Evolutionary conservation across 2,888 invertebrate species (phyloP).

Genomic region (Aporophyla nigra): DNA sequence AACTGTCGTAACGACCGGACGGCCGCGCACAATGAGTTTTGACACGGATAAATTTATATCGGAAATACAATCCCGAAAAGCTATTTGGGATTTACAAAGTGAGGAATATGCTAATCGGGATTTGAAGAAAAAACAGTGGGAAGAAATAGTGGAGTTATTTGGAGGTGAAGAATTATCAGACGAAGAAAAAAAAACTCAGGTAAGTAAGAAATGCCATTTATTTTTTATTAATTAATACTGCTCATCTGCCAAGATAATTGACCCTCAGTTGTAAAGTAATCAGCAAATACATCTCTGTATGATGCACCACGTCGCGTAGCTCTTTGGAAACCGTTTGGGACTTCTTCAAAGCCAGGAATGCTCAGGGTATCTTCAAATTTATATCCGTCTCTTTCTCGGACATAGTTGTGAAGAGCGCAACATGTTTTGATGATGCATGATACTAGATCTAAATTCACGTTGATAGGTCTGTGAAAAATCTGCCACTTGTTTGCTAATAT

Average conservation of each 20-base stretch:
- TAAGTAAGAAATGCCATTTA: conserved; percentile 33
- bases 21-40: conserved; percentile 39
- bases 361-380: conserved; percentile 42
- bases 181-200: conserved; percentile 32
- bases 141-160: conserved; percentile 38
- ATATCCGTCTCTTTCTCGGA: conserved; percentile 23
- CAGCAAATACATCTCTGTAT: conserved; percentile 41
- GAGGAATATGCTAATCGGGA: conserved; percentile 37
- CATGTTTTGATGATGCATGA: conserved; percentile 4
- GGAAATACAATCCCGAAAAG: conserved; percentile 24
- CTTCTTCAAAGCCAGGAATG: conserved; percentile 39
- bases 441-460: conserved; percentile 35
- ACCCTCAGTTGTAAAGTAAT: conserved; percentile 49
- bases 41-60: conserved; percentile 3
- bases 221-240: conserved; percentile 39
- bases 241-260: conserved; percentile 44
- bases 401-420: conserved; percentile 2
- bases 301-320: conserved; percentile 4
- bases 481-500: conserved; percentile 28
- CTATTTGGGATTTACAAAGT: conserved; percentile 28
- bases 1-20: conserved; percentile 36
- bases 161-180: conserved; percentile 33
- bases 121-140: conserved; percentile 40
- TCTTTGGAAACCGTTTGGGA: conserved; percentile 9
- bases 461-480: conserved; percentile 18